A percentile compares a stretch with the other conserved stretches of the same genome.
These are phyloP conservation scores for Phanerotoma sp. DNA, from an alignment of 2,888 invertebrate genomes.

Conservation along the genomic window DNA sequence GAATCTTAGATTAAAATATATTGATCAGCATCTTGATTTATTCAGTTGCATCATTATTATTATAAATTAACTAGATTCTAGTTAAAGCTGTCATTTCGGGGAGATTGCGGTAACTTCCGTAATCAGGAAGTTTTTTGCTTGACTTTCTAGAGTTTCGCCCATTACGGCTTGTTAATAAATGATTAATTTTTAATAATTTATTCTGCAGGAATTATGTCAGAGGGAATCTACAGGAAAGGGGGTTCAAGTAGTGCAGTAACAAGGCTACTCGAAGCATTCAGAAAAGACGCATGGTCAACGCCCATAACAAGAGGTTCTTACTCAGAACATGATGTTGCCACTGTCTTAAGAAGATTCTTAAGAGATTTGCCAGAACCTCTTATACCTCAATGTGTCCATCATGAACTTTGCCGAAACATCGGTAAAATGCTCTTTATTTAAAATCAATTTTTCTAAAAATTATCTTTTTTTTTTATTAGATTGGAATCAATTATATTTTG, in stretches of 20 bases:
- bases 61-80: too few relatives aligned
- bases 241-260: constrained; percentile 76
- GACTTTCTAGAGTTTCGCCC: too few relatives aligned
- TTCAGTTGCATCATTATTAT: too few relatives aligned
- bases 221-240: constrained; percentile 85
- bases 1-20: too few relatives aligned
- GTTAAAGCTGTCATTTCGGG: too few relatives aligned
- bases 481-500: too few relatives aligned
- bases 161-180: too few relatives aligned
- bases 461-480: too few relatives aligned
- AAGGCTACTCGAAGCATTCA: constrained; percentile 72
- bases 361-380: constrained; percentile 85
- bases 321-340: constrained; percentile 86
- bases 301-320: constrained; percentile 75
- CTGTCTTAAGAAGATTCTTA: constrained; percentile 84
- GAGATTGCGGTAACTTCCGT: too few relatives aligned
- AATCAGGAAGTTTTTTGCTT: too few relatives aligned
- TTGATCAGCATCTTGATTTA: neutral
- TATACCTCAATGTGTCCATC: constrained; percentile 71
- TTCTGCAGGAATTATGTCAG: constrained; percentile 72
- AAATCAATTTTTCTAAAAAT: too few relatives aligned
- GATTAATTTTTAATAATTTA: constrained; percentile 12
- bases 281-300: constrained; percentile 82
- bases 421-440: constrained; percentile 57
- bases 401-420: constrained; percentile 68